phyloP scores from a whole-genome alignment of 1,140 invertebrate genomes.

The Drosophila malerkotliana region DNA sequence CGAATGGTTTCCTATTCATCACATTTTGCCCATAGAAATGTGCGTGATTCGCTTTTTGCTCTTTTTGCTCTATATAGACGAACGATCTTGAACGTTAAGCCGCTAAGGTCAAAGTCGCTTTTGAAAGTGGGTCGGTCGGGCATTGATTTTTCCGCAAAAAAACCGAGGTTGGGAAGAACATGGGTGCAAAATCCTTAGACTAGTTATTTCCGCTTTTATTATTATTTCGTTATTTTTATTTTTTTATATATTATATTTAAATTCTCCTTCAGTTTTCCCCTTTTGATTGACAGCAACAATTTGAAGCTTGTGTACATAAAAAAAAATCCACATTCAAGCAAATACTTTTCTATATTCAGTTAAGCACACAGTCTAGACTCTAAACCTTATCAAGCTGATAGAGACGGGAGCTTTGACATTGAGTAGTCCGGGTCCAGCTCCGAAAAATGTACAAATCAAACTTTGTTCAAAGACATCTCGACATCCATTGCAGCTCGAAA shows the following conservation, averaged over 20 bases:
- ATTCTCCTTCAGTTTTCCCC: not conserved
- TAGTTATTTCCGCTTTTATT: not conserved
- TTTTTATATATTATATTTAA: not conserved
- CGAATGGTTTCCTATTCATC: constrained; percentile 45
- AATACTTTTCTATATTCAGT: constrained; percentile 27
- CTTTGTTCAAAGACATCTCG: not conserved
- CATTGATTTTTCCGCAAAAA: constrained; percentile 64
- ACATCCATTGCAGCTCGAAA: not conserved
- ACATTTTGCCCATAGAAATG: constrained; percentile 29
- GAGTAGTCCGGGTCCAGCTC: constrained; percentile 41
- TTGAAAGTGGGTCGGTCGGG: constrained; percentile 33
- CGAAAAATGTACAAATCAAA: constrained; percentile 15
- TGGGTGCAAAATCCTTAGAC: not conserved
- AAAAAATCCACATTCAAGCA: not conserved
- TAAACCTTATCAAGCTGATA: constrained; percentile 50
- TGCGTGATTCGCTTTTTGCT: constrained; percentile 21
- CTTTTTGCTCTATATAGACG: constrained; percentile 17
- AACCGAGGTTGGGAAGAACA: not conserved
- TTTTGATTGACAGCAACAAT: constrained; percentile 6
- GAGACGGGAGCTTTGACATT: constrained; percentile 45
- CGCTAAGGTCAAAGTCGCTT: constrained; percentile 69
- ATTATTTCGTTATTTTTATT: not conserved
- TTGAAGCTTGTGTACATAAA: not conserved
- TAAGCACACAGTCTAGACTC: constrained; percentile 23
- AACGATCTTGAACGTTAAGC: constrained; percentile 65